Base-by-base conservation (phyloP, 2,888 invertebrate species). In the Erebia ligea region DNA sequence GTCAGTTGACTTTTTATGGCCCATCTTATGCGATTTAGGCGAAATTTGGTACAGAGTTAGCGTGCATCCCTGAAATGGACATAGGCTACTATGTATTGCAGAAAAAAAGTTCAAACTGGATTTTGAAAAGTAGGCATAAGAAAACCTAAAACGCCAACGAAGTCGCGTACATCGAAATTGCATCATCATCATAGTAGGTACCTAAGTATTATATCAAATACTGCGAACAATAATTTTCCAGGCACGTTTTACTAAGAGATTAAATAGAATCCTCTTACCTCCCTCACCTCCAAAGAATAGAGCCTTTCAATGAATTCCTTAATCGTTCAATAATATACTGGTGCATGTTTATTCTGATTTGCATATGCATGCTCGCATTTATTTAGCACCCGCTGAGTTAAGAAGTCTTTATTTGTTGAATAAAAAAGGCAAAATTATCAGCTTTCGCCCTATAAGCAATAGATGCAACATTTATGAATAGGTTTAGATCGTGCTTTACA, bases 221-320 rank as follows among this genome's bases (percentile, higher is more conserved):
- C 87, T 82, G 78, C 77, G 85, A 83, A 84, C 88, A 88, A 91
- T 91, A 82, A 85, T 86, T 87, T 84, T 80, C 86, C 80, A 85
- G 84, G 90, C 92, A 92, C 92, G 92, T 92, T 85, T 83, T 17
- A 80, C 84, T 83, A 86, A 89, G 87, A 89, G 87, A 79, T 91
- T 89, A 88, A 91, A 92, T 91, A 90, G 88, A 85, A 88, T 71
- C 71, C 63, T 71, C 70, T 67, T 70, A 69, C 84, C 63, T 67
- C 67, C 57, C 67, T 57, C 65, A 65, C 84, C 58, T 69, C 69
- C 52, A 66, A 48, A 81, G 77, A 83, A 84, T 85, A 85, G 81
- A 82, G 75, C 83, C 78, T 45, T 74, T 82, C 81, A 82, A 81
- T 81, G 82, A 83, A 84, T 85, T 82, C 82, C 81, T 83, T 87